Evolutionary conservation across 2,797 vertebrate genomes (phyloP).

Genomic region (Adrianichthys oophorus): DNA sequence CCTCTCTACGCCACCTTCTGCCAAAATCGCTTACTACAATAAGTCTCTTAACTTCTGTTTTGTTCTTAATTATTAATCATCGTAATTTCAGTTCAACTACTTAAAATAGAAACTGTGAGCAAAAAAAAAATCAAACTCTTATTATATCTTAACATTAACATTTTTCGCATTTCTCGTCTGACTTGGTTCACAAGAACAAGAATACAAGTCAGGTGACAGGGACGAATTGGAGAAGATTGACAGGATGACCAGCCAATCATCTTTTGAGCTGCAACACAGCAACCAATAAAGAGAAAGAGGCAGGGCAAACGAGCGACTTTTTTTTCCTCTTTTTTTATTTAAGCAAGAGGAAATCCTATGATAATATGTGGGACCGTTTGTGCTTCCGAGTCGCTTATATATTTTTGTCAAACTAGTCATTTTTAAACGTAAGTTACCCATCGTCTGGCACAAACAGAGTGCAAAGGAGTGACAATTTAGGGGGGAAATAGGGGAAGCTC

Average conservation of each 20-base stretch:
- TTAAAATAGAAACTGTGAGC: too few relatives aligned
- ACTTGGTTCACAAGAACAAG: slow-evolving; percentile 75
- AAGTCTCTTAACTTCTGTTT: not conserved
- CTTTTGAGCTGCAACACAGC: rapidly evolving
- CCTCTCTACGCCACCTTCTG: slow-evolving; percentile 42
- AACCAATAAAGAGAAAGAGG: slow-evolving; percentile 68
- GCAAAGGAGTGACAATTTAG: slow-evolving; percentile 35
- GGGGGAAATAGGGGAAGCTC: slow-evolving; percentile 55
- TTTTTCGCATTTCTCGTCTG: slow-evolving; percentile 19
- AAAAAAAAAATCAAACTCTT: too few relatives aligned
- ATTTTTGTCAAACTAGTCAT: slow-evolving; percentile 41
- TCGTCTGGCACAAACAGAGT: slow-evolving; percentile 26
- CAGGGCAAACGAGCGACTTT: slow-evolving; percentile 38
- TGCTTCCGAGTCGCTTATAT: slow-evolving; percentile 42
- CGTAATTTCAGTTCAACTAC: not conserved
- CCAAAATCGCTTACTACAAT: not conserved
- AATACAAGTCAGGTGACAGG: slow-evolving; percentile 86
- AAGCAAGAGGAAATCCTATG: slow-evolving; percentile 75
- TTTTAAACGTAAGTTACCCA: slow-evolving; percentile 7
- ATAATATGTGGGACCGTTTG: slow-evolving; percentile 71
- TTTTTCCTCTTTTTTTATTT: slow-evolving; percentile 39
- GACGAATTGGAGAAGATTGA: slow-evolving; percentile 61
- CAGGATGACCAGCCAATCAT: slow-evolving; percentile 60
- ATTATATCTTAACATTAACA: too few relatives aligned
- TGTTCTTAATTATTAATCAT: slow-evolving; percentile 1